Conservation (phyloP, 1,140 invertebrate genomes). For the Zaprionus camerounensis region DNA sequence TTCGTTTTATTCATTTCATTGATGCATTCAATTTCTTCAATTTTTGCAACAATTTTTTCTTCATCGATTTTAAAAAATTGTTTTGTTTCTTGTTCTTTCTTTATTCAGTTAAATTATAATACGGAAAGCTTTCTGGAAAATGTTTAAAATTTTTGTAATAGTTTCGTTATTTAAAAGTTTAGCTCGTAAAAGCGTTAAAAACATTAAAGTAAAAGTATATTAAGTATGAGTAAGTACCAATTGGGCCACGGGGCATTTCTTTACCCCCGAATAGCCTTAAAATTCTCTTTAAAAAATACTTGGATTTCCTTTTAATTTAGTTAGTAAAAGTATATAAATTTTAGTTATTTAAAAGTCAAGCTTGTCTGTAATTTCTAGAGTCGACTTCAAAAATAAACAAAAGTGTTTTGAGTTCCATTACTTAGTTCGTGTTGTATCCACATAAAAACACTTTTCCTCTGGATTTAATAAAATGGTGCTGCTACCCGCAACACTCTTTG, state of each 20-base stretch:
- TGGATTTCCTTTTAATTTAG: conserved; percentile 36
- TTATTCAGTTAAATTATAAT: conserved; percentile 33
- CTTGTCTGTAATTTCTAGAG: conserved; percentile 34
- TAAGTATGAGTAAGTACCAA: conserved; percentile 56
- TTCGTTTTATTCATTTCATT: conserved; percentile 74
- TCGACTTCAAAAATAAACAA: conserved; percentile 11
- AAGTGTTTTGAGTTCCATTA: conserved; percentile 10
- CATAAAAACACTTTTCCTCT: conserved; percentile 30
- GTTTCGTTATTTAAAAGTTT: conserved; percentile 66
- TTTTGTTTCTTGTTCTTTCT: conserved; percentile 2
- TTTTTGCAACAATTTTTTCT: conserved; percentile 44
- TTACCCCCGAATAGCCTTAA: conserved; percentile 52
- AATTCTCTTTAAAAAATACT: conserved; percentile 66
- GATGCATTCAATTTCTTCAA: conserved; percentile 46
- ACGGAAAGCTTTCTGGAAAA: conserved; percentile 61
- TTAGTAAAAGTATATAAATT: conserved; percentile 60
- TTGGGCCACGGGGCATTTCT: conserved; percentile 32
- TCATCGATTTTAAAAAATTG: conserved; percentile 51
- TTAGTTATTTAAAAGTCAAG: conserved; percentile 54
- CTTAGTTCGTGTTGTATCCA: conserved; percentile 8
- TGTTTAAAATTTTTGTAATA: conserved; percentile 64
- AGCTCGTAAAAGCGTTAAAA: conserved; percentile 80
- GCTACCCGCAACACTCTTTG: conserved; percentile 23
- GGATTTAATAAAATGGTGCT: conserved; percentile 35
- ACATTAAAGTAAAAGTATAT: conserved; percentile 76